Evolutionary conservation across 2,113 vertebrate genomes (phyloP).

Genomic region (Lepidothrix coronata): DNA sequence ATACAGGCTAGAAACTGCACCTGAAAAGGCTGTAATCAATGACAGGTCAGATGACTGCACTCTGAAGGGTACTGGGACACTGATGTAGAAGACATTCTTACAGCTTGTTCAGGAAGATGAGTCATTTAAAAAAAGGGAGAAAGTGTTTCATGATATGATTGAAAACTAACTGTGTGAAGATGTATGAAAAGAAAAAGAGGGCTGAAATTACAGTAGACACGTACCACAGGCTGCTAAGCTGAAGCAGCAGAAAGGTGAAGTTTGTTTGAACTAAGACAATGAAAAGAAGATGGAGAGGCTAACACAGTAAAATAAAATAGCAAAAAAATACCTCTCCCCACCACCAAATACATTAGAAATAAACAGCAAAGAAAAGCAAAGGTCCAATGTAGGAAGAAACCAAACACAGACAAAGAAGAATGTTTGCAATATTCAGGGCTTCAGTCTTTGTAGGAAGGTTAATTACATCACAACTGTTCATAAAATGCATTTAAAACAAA

Average conservation of each 20-base stretch:
- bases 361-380: background rate
- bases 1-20: background rate
- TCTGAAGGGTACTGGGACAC: background rate
- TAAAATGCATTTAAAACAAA: background rate
- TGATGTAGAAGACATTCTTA: background rate
- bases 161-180: background rate
- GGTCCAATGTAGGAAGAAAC: background rate
- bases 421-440: background rate
- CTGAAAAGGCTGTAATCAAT: background rate
- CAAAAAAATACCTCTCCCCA: fast-evolving
- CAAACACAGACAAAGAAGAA: background rate
- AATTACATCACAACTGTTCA: background rate
- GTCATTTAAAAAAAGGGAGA: background rate
- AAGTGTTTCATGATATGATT: background rate
- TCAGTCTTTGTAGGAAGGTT: background rate
- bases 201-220: background rate
- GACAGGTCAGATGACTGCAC: background rate
- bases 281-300: background rate
- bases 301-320: background rate
- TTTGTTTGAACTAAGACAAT: background rate
- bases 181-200: background rate
- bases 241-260: background rate
- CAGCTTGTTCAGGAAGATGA: background rate
- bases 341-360: background rate
- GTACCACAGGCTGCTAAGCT: background rate